Evolutionary conservation across 92 coral and sea anemone genomes (phyloP), one percentile per base, ranked within the genome.

Genomic region (Siderastrea siderea): DNA sequence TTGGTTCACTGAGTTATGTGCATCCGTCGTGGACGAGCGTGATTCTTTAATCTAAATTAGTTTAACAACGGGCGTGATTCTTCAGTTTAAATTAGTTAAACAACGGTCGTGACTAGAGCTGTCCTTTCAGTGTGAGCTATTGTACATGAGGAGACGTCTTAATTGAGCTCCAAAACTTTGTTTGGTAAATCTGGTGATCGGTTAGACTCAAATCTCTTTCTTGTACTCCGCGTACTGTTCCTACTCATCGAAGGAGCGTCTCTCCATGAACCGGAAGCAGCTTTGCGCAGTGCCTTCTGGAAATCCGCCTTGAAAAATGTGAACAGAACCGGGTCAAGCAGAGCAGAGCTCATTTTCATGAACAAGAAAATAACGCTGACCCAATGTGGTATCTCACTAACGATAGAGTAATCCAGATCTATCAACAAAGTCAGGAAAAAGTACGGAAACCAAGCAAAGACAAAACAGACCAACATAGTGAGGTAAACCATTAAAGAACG

Each of bases 361-460:
- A 91, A 94, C 54, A 94, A 71, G 3, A 94, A 74, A 6, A 86
- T 59, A 0, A 88, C 87, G 44, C 45, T 81, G 1, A 94, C 54
- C 94, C 94, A 88, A 8, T 79, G 51, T 12, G 96, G 96, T n/a
- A 91, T 26, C n/a, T 17, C 43, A 5, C 78, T 53, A 10, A n/a
- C 75, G 15, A 78, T 19, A 52, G 63, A 71, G 38, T 4, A 26
- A 46, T 69, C 80, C 16, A 92, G 10, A 85, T 94, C 96, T 47
- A 83, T 86, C 16, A 82, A 52, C 4, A 94, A 84, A 3, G 96
- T 88, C 69, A 94, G 53, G 44, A 88, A 19, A 57, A 94, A 94
- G 69, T 91, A 94, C 2, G 96, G 96, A n/a, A 94, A 91, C 96
- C 96, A 94, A 1, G 94, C 96, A 15, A 84, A 74, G 1, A 68